phyloP scores from a whole-genome alignment of 1,140 invertebrate genomes.

The Artemia franciscana region DNA sequence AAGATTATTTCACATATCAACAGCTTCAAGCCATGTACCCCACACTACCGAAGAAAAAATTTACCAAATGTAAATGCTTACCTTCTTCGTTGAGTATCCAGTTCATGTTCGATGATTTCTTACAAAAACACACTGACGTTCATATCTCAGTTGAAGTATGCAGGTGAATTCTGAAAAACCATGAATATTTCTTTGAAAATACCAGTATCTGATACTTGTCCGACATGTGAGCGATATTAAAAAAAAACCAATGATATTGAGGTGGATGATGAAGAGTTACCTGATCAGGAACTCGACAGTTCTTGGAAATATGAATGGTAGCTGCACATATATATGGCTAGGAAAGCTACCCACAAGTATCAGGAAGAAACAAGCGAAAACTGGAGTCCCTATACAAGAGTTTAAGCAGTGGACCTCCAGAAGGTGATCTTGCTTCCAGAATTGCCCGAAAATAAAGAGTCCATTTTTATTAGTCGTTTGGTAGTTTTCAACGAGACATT shows the following conservation, averaged over 20 bases:
- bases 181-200: background rate
- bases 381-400: background rate
- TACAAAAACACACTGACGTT: background rate
- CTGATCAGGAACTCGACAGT: no score
- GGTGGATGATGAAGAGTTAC: no score
- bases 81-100: background rate
- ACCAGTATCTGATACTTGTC: no score
- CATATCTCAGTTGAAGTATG: background rate
- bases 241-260: no score
- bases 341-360: no score
- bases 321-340: no score
- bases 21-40: background rate
- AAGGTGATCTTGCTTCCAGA: background rate
- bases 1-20: background rate
- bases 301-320: no score
- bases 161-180: background rate
- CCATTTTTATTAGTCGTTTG: background rate
- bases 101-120: background rate
- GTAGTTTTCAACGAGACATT: background rate
- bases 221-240: no score
- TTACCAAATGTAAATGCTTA: background rate
- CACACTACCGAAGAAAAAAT: no score
- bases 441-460: background rate
- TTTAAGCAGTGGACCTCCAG: background rate
- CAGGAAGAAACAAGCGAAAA: background rate